phyloP scores from a whole-genome alignment of 2,797 vertebrate species.

The Nasua narica region DNA sequence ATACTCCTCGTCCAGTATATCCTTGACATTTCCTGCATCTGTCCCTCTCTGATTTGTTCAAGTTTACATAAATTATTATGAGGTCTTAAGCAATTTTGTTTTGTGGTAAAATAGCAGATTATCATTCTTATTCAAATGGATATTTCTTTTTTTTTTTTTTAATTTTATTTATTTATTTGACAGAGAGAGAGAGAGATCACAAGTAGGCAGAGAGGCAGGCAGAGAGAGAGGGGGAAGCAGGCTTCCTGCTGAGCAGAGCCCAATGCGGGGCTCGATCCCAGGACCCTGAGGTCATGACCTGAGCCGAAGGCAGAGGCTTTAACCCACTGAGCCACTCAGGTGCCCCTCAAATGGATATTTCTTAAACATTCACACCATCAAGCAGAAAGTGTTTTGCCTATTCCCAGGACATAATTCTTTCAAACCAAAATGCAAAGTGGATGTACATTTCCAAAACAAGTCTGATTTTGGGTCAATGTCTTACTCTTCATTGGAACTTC shows the following conservation, averaged over 20 bases:
- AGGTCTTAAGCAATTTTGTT: conserved; percentile 17
- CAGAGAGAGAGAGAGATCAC: too few relatives aligned
- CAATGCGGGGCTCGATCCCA: too few relatives aligned
- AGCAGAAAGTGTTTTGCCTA: neutral
- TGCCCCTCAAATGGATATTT: neutral
- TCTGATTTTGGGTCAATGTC: neutral
- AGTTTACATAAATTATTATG: conserved; percentile 4
- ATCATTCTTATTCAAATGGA: neutral
- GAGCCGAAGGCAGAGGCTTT: too few relatives aligned
- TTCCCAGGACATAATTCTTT: neutral
- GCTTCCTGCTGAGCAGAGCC: too few relatives aligned
- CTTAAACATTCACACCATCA: neutral
- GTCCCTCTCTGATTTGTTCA: neutral
- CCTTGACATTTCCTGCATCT: neutral
- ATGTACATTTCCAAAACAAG: neutral
- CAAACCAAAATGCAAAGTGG: neutral
- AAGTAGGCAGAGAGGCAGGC: too few relatives aligned
- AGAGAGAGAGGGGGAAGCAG: too few relatives aligned
- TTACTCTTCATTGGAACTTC: neutral
- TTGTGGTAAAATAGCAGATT: neutral
- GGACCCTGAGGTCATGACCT: too few relatives aligned
- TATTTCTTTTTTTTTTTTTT: too few relatives aligned
- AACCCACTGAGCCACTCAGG: too few relatives aligned
- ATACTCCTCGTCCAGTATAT: neutral
- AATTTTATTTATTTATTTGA: too few relatives aligned